phyloP scores from a whole-genome alignment of 2,797 vertebrate species.

The Petrocephalus schoutedeni region DNA sequence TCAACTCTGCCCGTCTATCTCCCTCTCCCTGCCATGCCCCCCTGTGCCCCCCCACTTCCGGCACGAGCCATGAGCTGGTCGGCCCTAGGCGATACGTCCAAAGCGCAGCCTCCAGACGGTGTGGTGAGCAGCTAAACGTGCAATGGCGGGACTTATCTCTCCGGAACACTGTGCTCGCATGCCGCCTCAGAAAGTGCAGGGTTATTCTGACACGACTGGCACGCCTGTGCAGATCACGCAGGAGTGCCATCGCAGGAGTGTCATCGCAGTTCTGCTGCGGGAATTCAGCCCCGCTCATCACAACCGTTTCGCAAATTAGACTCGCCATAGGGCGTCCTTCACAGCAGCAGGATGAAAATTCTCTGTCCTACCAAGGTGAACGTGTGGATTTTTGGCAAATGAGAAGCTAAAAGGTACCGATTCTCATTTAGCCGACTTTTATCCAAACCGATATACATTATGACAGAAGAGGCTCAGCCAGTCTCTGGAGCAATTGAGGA shows the following conservation, averaged over 20 bases:
- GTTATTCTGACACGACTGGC: neutral
- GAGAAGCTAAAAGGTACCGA: neutral
- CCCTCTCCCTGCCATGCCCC: neutral
- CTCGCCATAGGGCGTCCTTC: neutral
- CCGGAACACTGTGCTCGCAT: neutral
- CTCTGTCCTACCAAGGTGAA: neutral
- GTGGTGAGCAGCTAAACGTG: neutral
- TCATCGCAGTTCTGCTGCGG: neutral
- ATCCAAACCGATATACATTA: neutral
- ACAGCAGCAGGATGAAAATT: neutral
- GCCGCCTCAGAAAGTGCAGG: neutral
- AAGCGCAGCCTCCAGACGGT: neutral
- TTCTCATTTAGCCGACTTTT: neutral
- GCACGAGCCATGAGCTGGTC: neutral
- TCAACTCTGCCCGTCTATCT: neutral
- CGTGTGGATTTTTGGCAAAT: neutral
- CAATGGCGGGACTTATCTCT: neutral
- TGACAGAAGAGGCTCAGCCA: neutral
- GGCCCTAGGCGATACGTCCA: neutral
- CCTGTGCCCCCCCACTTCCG: neutral
- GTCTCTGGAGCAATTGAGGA: neutral
- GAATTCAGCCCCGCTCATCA: neutral
- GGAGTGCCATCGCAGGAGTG: neutral
- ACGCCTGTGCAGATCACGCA: neutral
- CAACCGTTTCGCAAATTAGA: neutral